Percentiles rank a stretch among this genome's conserved stretches.
Evolutionary conservation across 2,113 vertebrate species (phyloP).

Genomic region (Salvelinus fontinalis): DNA sequence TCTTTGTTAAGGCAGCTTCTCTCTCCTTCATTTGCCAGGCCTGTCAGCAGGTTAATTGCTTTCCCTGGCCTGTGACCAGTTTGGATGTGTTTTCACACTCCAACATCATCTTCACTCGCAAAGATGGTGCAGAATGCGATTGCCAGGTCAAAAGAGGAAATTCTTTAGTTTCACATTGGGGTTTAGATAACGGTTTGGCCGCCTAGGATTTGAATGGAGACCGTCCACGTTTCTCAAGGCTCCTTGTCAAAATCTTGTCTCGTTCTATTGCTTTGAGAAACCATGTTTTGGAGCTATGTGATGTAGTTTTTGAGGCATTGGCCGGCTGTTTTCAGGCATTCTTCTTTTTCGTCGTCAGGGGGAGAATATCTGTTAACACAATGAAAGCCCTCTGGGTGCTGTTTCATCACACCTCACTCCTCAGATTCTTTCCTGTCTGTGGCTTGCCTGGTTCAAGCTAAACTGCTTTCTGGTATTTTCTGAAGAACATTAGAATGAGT

Average conservation of each 20-base stretch:
- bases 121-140: not conserved
- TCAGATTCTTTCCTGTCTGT: not conserved
- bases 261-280: not conserved
- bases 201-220: not conserved
- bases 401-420: not conserved
- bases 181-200: not conserved
- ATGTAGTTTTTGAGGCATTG: not conserved
- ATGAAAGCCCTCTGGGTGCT: no score
- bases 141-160: not conserved
- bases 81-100: not conserved
- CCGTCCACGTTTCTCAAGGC: not conserved
- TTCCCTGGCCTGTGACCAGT: constrained; percentile 9
- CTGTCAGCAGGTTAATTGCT: constrained; percentile 59
- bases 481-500: no score
- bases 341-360: not conserved
- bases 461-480: not conserved
- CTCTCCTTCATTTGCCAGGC: constrained; percentile 34
- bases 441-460: not conserved
- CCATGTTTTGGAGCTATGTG: not conserved
- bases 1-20: constrained; percentile 27
- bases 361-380: constrained; percentile 1
- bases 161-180: not conserved
- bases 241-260: not conserved
- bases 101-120: not conserved
- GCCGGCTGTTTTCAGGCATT: not conserved